Evolutionary conservation across 2,113 vertebrate genomes (phyloP).

Genomic region (Poicephalus gulielmi): DNA sequence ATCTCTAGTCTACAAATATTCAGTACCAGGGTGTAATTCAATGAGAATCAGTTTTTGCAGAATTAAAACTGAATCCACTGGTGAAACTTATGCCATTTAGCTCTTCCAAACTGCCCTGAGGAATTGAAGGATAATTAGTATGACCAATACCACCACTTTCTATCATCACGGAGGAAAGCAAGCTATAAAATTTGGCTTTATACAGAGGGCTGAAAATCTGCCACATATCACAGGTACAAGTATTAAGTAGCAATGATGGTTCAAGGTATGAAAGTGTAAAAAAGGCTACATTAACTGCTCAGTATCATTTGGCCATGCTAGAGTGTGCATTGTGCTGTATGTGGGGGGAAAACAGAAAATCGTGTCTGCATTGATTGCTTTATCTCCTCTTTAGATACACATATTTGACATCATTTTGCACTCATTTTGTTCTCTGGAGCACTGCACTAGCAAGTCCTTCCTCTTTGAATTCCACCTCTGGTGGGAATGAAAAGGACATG

Average conservation of each 20-base stretch:
- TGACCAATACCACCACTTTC: neutral
- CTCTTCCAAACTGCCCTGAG: neutral
- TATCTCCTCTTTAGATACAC: neutral
- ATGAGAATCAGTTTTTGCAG: neutral
- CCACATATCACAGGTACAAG: neutral
- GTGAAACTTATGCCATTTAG: neutral
- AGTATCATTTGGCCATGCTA: neutral
- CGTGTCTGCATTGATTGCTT: neutral
- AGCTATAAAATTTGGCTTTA: neutral
- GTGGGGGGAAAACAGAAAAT: neutral
- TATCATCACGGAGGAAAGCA: neutral
- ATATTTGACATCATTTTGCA: neutral
- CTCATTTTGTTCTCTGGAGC: neutral
- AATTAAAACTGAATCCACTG: neutral
- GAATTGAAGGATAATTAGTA: neutral
- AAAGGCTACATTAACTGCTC: neutral
- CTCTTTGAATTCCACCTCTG: neutral
- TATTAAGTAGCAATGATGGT: neutral
- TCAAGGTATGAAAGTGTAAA: neutral
- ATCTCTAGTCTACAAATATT: neutral
- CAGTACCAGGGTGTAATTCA: neutral
- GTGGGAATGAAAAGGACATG: rapidly evolving
- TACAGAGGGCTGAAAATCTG: neutral
- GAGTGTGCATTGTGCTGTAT: rapidly evolving
- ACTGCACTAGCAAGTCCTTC: neutral